A percentile compares a stretch with the other conserved stretches of the same genome.
Conservation (phyloP, 1,140 invertebrate species). For the Lasaia peninsularis region DNA sequence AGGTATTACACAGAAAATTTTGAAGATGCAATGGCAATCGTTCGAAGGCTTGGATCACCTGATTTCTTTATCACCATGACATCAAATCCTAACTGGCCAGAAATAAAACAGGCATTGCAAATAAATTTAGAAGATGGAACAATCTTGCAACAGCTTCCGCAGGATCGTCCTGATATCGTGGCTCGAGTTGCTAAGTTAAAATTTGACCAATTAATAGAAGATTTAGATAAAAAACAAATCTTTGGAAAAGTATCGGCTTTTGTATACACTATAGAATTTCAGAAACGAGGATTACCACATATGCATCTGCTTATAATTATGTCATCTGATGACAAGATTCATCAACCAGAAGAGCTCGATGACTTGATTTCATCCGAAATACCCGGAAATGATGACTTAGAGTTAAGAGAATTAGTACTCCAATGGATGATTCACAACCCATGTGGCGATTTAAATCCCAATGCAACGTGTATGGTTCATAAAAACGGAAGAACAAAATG, state of each 20-base stretch:
- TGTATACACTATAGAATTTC: constrained; percentile 22
- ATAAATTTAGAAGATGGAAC: constrained; percentile 20
- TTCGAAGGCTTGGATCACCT: constrained; percentile 13
- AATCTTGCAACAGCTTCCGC: constrained; percentile 19
- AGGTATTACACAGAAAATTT: constrained; percentile 18
- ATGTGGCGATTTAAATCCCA: constrained; percentile 19
- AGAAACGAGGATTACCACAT: constrained; percentile 25
- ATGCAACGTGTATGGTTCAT: constrained; percentile 21
- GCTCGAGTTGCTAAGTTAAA: constrained; percentile 17
- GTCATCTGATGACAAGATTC: constrained; percentile 25
- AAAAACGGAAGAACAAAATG: constrained; percentile 16
- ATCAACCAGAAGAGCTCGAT: constrained; percentile 22
- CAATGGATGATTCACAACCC: constrained; percentile 21
- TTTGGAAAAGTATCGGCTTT: constrained; percentile 20
- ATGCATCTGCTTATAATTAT: constrained; percentile 28
- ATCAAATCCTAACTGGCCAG: constrained; percentile 14
- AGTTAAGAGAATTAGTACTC: constrained; percentile 15
- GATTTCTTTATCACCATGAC: constrained; percentile 18
- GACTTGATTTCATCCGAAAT: constrained; percentile 20
- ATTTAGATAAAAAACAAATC: constrained; percentile 23
- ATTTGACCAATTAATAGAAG: constrained; percentile 20
- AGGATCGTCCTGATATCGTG: constrained; percentile 17
- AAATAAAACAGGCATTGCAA: constrained; percentile 20
- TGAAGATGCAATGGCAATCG: not conserved
- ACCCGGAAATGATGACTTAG: constrained; percentile 18